Evolutionary conservation across 1,140 invertebrate genomes (phyloP).

Genomic region (Maconellicoccus hirsutus): DNA sequence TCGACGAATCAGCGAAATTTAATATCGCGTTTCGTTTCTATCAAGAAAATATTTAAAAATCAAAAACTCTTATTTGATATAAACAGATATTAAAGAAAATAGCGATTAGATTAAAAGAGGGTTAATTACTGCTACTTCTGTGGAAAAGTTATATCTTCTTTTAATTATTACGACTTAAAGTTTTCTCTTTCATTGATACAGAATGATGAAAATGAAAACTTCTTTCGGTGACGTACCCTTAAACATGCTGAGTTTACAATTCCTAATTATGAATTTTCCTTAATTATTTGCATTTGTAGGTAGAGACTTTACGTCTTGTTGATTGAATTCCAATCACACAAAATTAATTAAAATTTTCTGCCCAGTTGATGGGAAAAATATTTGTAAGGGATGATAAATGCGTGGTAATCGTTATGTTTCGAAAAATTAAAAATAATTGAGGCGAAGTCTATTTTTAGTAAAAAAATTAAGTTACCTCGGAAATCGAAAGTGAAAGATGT

Average conservation of each 20-base stretch:
- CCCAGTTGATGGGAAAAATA: too few species aligned
- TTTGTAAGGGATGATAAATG: too few species aligned
- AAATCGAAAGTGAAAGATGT: too few species aligned
- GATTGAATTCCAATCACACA: not conserved
- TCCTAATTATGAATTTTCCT: not conserved
- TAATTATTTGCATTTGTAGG: not conserved
- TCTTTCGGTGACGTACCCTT: not conserved
- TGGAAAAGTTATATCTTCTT: constrained; percentile 9
- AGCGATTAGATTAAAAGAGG: constrained; percentile 8
- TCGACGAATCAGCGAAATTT: constrained; percentile 3
- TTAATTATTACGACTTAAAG: not conserved
- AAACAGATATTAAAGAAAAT: constrained; percentile 8
- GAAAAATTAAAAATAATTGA: too few species aligned
- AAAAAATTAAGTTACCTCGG: too few species aligned
- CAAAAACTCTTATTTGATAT: not conserved
- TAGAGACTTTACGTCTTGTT: not conserved
- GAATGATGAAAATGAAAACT: not conserved
- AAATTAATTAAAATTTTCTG: not conserved
- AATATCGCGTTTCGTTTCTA: not conserved
- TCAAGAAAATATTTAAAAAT: not conserved
- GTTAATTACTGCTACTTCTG: constrained; percentile 3
- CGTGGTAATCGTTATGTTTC: too few species aligned
- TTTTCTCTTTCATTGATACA: not conserved
- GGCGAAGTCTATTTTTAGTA: too few species aligned
- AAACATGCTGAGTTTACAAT: not conserved